These are phyloP conservation scores for Lophochroa leadbeateri DNA, from an alignment of 2,113 vertebrate genomes.

Conservation along the genomic window DNA sequence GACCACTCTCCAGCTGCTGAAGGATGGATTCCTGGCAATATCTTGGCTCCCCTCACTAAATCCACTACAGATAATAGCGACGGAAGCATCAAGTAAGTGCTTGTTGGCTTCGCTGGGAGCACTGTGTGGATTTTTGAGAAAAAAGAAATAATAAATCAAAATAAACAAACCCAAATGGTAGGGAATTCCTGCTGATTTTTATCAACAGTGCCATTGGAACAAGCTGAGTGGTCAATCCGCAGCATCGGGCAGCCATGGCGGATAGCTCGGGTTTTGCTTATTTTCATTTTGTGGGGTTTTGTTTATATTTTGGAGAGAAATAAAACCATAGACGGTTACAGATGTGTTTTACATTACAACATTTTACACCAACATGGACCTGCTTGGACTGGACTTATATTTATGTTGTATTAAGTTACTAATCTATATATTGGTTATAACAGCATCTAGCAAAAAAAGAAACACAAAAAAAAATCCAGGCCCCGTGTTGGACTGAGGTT, in stretches of 20 bases:
- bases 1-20: conserved; percentile 92
- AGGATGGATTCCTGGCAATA: conserved; percentile 94
- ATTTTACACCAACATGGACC: conserved; percentile 81
- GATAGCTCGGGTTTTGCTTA: conserved; percentile 40
- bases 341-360: conserved; percentile 72
- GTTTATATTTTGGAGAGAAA: conserved; percentile 78
- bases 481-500: conserved; percentile 77
- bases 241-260: conserved; percentile 64
- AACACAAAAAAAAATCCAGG: conserved; percentile 50
- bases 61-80: conserved; percentile 87
- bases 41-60: conserved; percentile 88
- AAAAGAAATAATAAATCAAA: conserved; percentile 52
- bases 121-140: conserved; percentile 78
- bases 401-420: conserved; percentile 82
- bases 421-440: conserved; percentile 82
- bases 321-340: conserved; percentile 76
- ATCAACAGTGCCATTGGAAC: conserved; percentile 71
- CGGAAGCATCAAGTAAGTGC: conserved; percentile 98
- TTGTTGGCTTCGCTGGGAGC: conserved; percentile 78
- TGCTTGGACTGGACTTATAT: conserved; percentile 85
- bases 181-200: conserved; percentile 69
- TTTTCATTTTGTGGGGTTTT: conserved; percentile 60
- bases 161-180: conserved; percentile 57
- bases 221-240: conserved; percentile 67
- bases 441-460: conserved; percentile 67